Conservation (phyloP, 2,797 vertebrate genomes). For the Lepus oiostolus region DNA sequence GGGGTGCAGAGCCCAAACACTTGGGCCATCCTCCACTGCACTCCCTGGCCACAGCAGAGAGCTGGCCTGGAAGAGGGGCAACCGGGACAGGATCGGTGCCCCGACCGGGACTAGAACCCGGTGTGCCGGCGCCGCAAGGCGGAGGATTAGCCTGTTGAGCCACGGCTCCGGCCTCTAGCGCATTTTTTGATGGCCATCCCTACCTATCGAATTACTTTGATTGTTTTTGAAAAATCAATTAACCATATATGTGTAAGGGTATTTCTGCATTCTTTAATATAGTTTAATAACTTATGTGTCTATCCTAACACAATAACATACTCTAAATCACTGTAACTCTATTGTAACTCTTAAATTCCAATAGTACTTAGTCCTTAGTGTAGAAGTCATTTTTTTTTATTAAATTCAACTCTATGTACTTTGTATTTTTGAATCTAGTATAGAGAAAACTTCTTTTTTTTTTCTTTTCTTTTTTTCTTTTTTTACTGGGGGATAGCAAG, state of each 20-base stretch:
- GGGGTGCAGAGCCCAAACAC: too few relatives aligned
- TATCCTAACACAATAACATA: not conserved
- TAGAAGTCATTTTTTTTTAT: not conserved
- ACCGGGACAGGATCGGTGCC: too few relatives aligned
- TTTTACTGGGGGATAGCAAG: too few relatives aligned
- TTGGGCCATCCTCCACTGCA: too few relatives aligned
- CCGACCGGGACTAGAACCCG: too few relatives aligned
- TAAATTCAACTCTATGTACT: not conserved
- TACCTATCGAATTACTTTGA: not conserved
- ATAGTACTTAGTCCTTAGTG: not conserved
- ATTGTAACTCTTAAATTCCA: not conserved
- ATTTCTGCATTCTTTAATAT: not conserved
- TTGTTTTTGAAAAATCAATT: not conserved
- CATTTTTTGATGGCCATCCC: not conserved
- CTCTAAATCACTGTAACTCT: not conserved
- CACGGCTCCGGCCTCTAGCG: too few relatives aligned
- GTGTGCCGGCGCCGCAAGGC: too few relatives aligned
- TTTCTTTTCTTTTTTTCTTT: too few relatives aligned
- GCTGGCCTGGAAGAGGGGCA: too few relatives aligned
- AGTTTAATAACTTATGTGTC: not conserved
- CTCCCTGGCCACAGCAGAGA: too few relatives aligned
- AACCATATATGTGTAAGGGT: not conserved
- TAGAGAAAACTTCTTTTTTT: too few relatives aligned
- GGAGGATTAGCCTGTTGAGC: too few relatives aligned
- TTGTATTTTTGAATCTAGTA: not conserved